Percentiles rank a stretch among this genome's conserved stretches.
Evolutionary conservation across 2,888 invertebrate genomes (phyloP).

Genomic region (Mystacides longicornis): DNA sequence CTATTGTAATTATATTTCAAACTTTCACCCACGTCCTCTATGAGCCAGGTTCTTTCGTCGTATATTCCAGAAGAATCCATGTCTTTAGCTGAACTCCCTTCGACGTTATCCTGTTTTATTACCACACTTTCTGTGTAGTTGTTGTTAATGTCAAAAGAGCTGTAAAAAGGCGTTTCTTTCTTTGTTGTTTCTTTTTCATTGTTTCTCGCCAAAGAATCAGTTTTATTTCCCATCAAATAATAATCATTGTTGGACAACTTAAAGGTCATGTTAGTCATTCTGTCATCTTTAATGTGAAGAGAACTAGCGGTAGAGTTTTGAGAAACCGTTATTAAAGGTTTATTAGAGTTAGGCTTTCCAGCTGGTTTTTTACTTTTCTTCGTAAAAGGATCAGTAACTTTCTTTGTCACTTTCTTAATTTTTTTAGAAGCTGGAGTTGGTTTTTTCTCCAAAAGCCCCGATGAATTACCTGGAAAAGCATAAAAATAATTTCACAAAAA

Average conservation of each 20-base stretch:
- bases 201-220: neutral
- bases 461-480: constrained; percentile 25
- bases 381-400: constrained; percentile 10
- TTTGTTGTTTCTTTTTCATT: too few relatives aligned
- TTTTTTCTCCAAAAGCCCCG: constrained; percentile 14
- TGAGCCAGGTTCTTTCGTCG: neutral
- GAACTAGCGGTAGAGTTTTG: constrained; percentile 7
- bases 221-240: neutral
- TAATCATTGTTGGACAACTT: neutral
- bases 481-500: too few relatives aligned
- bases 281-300: neutral
- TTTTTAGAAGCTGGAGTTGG: constrained; percentile 14
- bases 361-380: constrained; percentile 8
- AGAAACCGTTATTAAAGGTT: constrained; percentile 15
- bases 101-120: neutral
- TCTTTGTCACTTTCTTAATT: constrained; percentile 14
- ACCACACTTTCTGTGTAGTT: neutral
- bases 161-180: neutral
- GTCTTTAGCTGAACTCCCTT: neutral
- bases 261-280: neutral
- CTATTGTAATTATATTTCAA: neutral
- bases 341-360: constrained; percentile 5
- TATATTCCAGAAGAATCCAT: too few relatives aligned
- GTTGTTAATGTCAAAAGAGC: neutral
- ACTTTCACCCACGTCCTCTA: neutral